Percentiles rank a stretch among this genome's conserved stretches.
These are phyloP conservation scores for Odontamblyopus rebecca DNA, from an alignment of 2,797 vertebrate genomes.

Conservation along the genomic window DNA sequence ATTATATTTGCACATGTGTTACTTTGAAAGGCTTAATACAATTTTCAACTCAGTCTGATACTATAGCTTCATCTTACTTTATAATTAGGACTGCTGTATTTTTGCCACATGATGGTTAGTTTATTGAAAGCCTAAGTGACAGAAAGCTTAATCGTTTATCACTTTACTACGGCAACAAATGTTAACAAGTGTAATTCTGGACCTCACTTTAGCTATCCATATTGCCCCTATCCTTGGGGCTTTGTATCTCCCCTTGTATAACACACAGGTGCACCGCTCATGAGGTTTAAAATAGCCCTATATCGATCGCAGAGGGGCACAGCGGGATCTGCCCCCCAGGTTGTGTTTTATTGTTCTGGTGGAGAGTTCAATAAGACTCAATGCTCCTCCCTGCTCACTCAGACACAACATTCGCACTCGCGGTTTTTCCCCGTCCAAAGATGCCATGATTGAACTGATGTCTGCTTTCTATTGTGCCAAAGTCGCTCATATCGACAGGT, in stretches of 20 bases:
- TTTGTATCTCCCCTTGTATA: constrained; percentile 13
- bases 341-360: constrained; percentile 75
- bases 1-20: no score
- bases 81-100: background rate
- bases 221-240: background rate
- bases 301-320: constrained; percentile 68
- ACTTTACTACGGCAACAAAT: background rate
- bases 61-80: background rate
- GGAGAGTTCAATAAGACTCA: constrained; percentile 69
- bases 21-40: background rate
- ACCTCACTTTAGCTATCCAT: background rate
- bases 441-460: constrained; percentile 72
- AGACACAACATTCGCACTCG: constrained; percentile 58
- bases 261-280: constrained; percentile 38
- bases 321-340: constrained; percentile 57
- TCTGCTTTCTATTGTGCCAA: constrained; percentile 61
- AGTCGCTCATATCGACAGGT: constrained; percentile 63
- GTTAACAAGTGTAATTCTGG: background rate
- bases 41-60: background rate
- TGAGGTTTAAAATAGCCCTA: constrained; percentile 66
- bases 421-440: constrained; percentile 60
- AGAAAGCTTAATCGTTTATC: background rate
- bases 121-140: background rate
- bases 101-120: background rate
- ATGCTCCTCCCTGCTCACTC: constrained; percentile 51